Evolutionary conservation across 2,888 invertebrate species (phyloP).

Genomic region (Tenthredo scrophulariae): DNA sequence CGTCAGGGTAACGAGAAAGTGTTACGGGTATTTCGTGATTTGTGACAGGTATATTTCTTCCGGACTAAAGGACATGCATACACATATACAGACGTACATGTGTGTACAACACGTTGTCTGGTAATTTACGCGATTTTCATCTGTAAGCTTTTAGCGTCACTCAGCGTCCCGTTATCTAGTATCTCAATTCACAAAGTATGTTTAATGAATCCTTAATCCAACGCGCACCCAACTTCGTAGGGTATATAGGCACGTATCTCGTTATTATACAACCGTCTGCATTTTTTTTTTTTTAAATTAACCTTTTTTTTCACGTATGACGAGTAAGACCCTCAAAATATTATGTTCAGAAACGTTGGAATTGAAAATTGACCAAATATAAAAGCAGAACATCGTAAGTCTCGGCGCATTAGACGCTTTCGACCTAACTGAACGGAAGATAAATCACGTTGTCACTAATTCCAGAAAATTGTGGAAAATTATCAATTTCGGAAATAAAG

Average conservation of each 20-base stretch:
- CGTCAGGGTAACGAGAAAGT: background rate
- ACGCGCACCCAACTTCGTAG: background rate
- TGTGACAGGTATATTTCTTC: background rate
- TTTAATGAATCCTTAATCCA: slow-evolving; percentile 39
- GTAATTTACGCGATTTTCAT: slow-evolving; percentile 47
- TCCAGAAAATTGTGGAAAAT: no score
- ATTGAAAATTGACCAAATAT: no score
- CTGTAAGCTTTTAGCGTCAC: slow-evolving; percentile 46
- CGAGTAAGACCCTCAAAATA: no score
- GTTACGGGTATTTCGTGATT: background rate
- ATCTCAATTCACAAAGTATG: slow-evolving; percentile 40
- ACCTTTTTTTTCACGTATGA: no score
- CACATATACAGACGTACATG: background rate
- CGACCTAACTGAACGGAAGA: no score
- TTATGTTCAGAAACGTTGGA: no score
- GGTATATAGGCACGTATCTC: background rate
- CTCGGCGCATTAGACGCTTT: no score
- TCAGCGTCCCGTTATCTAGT: slow-evolving; percentile 16
- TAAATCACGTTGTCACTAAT: no score
- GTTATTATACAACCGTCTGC: no score
- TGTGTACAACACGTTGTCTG: background rate
- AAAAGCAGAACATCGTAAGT: no score
- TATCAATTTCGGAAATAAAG: no score
- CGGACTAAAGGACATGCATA: background rate
- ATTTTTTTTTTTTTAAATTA: no score